A percentile compares a stretch with the other conserved stretches of the same genome.
Conservation (phyloP, 2,797 vertebrate genomes). For the Gymnoscopelus braueri region DNA sequence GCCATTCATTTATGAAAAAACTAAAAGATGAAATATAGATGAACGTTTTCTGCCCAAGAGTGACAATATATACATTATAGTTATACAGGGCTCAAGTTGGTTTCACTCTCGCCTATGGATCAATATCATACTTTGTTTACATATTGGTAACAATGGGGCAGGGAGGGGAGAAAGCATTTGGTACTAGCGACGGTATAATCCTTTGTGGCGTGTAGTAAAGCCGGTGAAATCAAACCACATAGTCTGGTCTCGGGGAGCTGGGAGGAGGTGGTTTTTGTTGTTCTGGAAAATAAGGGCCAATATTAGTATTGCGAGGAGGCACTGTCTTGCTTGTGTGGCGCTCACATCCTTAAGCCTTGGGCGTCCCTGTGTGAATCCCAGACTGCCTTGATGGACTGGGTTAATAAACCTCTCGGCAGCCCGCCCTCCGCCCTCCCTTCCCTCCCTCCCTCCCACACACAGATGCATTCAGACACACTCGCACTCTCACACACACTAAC, state of each 20-base stretch:
- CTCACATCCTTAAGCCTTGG: conserved; percentile 81
- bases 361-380: conserved; percentile 80
- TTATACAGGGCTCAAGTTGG: conserved; percentile 17
- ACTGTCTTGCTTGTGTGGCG: conserved; percentile 76
- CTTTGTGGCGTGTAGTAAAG: conserved; percentile 49
- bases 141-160: conserved; percentile 21
- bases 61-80: conserved; percentile 33
- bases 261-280: conserved; percentile 46
- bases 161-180: conserved; percentile 11
- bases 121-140: conserved; percentile 32
- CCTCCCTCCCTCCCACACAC: conserved; percentile 3
- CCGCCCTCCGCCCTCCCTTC: background rate
- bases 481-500: conserved; percentile 37
- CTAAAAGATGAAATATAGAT: too few relatives aligned
- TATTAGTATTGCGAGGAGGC: conserved; percentile 82
- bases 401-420: conserved; percentile 84
- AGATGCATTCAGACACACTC: conserved; percentile 32
- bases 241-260: conserved; percentile 24
- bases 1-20: too few relatives aligned
- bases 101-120: conserved; percentile 21
- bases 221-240: conserved; percentile 59
- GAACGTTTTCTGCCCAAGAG: too few relatives aligned
- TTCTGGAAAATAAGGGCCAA: conserved; percentile 75
- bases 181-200: conserved; percentile 40
- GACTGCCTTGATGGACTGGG: conserved; percentile 81